phyloP scores from a whole-genome alignment of 1,140 invertebrate genomes.

The Popillia japonica region DNA sequence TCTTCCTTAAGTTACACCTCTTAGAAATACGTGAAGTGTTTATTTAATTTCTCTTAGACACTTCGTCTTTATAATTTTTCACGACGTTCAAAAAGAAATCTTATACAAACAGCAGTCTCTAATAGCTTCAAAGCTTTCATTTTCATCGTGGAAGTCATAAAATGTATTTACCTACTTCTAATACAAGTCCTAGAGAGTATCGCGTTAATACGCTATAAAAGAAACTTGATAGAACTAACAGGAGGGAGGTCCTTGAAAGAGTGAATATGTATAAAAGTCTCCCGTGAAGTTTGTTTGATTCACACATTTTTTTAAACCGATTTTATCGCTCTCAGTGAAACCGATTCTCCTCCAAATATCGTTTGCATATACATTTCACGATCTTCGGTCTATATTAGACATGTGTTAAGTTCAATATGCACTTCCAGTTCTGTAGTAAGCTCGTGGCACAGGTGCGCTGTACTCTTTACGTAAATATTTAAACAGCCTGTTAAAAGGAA shows the following conservation, averaged over 20 bases:
- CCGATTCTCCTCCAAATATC: background rate
- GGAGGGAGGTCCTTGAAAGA: background rate
- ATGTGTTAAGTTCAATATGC: background rate
- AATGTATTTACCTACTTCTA: background rate
- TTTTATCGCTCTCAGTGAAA: background rate
- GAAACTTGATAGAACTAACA: constrained; percentile 5
- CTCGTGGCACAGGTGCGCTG: background rate
- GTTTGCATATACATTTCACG: constrained; percentile 2
- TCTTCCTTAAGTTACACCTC: too few relatives aligned
- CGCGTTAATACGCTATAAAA: background rate
- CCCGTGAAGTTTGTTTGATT: background rate
- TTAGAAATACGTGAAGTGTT: background rate
- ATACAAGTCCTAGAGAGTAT: background rate
- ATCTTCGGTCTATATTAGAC: background rate
- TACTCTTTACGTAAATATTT: background rate
- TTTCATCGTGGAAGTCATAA: background rate
- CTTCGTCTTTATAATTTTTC: background rate
- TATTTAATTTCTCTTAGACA: background rate
- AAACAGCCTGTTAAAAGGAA: background rate
- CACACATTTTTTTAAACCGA: background rate
- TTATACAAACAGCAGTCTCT: background rate
- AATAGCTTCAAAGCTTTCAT: constrained; percentile 15
- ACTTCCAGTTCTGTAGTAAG: background rate
- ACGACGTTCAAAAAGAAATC: background rate
- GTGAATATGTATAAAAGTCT: background rate